Base-by-base conservation (phyloP, 2,113 vertebrate genomes). In the Chionomys nivalis region DNA sequence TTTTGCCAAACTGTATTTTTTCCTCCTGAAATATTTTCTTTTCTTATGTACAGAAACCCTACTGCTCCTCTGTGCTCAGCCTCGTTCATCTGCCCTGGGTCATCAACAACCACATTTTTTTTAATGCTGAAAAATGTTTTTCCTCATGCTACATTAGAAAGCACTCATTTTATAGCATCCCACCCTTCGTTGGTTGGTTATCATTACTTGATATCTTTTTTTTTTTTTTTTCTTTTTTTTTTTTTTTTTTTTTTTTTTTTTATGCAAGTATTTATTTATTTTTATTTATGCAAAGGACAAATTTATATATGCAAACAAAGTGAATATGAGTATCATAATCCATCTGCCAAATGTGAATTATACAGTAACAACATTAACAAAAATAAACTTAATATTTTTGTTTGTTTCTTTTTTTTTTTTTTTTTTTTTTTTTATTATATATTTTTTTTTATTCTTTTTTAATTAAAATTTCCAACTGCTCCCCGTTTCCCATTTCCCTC, bases 311-410 rank as follows among this genome's bases (percentile, higher is more conserved):
- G 55, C 55, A 58, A 58, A 5, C 17, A 58, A 94, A 87, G 28
- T 55, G 79, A 88, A 72, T 83, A 42, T 65, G 39, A 87, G 87
- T n/a, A 70, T 8, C 39, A 72, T 73, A 89, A 79, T 92, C 1
- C 3, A 77, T 61, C 87, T 89, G 94, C 94, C 77, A 97, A 76
- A 81, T 94, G 77, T 83, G 73, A 47, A 96, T 83, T 98, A 95
- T 94, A 94, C 44, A 72, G 79, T 21, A 94, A 39, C 75, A 82
- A 89, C 52, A 82, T 24, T 31, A 65, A 66, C 2, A 94, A 86
- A 93, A 91, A 49, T 76, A 2, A 81, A 47, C 81, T 92, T 12
- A 72, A n/a, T 3, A 21, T 39, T n/a, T 72, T 10, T n/a, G 7
- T n/a, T 72, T 33, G 28, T 33, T 68, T 66, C 12, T 66, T 66